phyloP scores from a whole-genome alignment of 2,797 vertebrate genomes.

The Enteromius argenteus region DNA sequence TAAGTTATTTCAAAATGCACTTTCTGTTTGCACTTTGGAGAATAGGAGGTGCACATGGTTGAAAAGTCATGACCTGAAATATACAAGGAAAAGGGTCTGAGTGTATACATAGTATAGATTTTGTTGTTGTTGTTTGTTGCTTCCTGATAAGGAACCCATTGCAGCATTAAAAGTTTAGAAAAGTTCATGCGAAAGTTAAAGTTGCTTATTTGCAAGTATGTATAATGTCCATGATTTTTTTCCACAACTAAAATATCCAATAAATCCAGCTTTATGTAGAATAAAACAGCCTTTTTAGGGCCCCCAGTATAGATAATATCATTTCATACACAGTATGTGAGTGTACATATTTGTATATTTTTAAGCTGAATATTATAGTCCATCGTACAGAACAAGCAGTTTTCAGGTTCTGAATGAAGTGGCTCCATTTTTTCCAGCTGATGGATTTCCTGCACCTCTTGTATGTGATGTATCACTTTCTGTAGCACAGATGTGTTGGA shows the following conservation, averaged over 20 bases:
- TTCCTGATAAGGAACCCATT: background rate
- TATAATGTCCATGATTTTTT: background rate
- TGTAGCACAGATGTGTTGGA: slow-evolving; percentile 2
- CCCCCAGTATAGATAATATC: background rate
- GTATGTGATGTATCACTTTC: background rate
- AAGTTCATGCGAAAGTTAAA: background rate
- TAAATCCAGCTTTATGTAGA: background rate
- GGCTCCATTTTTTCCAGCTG: background rate
- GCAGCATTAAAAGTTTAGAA: background rate
- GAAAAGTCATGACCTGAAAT: background rate
- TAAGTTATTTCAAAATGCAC: background rate
- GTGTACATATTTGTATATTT: background rate
- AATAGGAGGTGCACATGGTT: background rate
- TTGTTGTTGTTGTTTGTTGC: background rate
- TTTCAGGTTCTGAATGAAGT: background rate
- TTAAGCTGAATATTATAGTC: background rate
- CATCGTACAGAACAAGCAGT: background rate
- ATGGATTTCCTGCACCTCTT: background rate
- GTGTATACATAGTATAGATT: background rate
- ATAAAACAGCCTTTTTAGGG: background rate
- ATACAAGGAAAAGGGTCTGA: background rate
- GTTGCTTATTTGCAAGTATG: background rate
- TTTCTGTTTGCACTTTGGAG: background rate
- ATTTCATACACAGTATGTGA: background rate
- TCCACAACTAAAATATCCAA: background rate